Percentiles rank a stretch among this genome's conserved stretches.
Conservation (phyloP, 1,140 invertebrate species). For the Bemisia tabaci region DNA sequence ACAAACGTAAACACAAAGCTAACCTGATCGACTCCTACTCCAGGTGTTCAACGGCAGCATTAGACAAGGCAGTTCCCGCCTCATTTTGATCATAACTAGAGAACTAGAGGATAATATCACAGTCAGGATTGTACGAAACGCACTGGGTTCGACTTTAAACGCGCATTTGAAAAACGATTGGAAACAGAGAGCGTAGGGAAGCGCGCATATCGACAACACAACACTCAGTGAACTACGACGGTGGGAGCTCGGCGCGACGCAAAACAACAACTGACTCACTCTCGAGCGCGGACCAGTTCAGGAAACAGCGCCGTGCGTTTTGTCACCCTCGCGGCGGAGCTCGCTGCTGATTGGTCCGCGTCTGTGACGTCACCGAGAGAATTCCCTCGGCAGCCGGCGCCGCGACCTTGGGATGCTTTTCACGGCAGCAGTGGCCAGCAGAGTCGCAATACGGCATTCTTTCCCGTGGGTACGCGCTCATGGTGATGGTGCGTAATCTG, state of each 20-base stretch:
- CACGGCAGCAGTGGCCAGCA: background rate
- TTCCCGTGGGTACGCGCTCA: conserved; percentile 2
- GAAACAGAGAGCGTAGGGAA: background rate
- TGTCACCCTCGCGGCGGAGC: background rate
- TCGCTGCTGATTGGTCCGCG: background rate
- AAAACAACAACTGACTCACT: background rate
- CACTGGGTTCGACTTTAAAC: too few relatives aligned
- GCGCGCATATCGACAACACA: too few relatives aligned
- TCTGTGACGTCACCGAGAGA: background rate
- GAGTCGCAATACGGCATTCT: conserved; percentile 4
- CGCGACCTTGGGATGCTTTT: background rate
- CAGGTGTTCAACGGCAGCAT: conserved; percentile 7
- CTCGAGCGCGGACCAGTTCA: background rate
- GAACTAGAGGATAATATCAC: background rate
- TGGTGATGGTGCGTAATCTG: conserved; percentile 1
- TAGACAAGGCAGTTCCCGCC: conserved; percentile 4
- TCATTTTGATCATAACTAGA: background rate
- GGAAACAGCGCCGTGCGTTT: background rate
- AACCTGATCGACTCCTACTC: conserved; percentile 15
- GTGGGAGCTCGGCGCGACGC: too few relatives aligned
- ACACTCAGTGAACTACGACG: too few relatives aligned
- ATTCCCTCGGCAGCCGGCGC: background rate
- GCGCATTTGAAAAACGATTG: background rate
- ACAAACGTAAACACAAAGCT: conserved; percentile 4
- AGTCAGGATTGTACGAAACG: too few relatives aligned